Evolutionary conservation across 2,888 invertebrate genomes (phyloP), one percentile per base, ranked within the genome.

Genomic region (Pseudococcus jackbeardsleyi): DNA sequence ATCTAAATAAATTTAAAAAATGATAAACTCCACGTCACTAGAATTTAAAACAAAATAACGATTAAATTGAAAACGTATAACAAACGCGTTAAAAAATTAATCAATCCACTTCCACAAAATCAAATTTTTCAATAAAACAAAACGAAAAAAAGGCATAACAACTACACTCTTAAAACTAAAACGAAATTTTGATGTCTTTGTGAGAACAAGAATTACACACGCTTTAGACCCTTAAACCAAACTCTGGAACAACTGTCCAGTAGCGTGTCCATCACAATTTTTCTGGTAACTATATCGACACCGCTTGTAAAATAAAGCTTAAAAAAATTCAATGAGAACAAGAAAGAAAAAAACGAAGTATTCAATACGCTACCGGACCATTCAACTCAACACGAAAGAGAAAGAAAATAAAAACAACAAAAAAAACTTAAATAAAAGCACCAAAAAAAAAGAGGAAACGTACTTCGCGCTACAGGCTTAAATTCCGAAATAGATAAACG

Each of bases 401-500:
- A 46, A 82, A 19, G 15, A 26, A 59, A 59, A 59, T 64, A 59
- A 26, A 85, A 64, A 54, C 54, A 46, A 54, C 19, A 54, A 84
- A 46, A 82, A 12, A 42, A 72, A 86, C 46, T 72, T 64, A 86
- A 68, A 72, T 64, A 86, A 86, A 86, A 86, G 86, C 88, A 82
- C 82, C 82, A 77, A 88, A 48, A 82, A 88, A 48, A 87, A 88
- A 48, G 19, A 87, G 48, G 12, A 72, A 79, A 88, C 79, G 59
- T 88, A 88, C 79, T 82, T 88, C 33, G 79, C 88, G 82, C 79
- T 88, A 79, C 79, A 82, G 88, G 88, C 59, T 82, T 82, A 82
- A 82, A 77, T 77, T 79, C 82, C 59, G 54, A 82, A 77, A 82
- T 82, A 82, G 46, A 46, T 72, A 82, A 82, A 82, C 19, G 59